Conservation (phyloP, 2,888 invertebrate species). For the Tiphia femorata region DNA sequence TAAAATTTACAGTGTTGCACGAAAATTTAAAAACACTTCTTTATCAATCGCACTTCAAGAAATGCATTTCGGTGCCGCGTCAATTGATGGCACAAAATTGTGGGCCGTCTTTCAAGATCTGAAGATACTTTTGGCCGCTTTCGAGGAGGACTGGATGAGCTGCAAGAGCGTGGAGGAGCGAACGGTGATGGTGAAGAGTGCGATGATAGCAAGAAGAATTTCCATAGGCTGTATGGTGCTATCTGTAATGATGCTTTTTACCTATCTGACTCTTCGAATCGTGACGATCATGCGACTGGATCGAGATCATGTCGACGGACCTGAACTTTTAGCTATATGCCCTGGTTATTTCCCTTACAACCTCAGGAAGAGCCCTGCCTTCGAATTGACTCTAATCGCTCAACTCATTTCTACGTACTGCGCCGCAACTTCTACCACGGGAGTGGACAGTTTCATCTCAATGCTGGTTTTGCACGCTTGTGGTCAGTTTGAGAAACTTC, state of each 20-base stretch:
- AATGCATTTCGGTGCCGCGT: too few species aligned
- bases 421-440: slow-evolving; percentile 15
- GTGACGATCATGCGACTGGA: neutral
- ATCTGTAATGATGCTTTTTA: slow-evolving; percentile 29
- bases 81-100: too few species aligned
- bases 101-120: slow-evolving; percentile 29
- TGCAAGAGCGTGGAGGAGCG: slow-evolving; percentile 7
- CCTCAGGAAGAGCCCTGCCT: slow-evolving; percentile 11
- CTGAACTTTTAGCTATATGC: slow-evolving; percentile 11
- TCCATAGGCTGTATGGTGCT: slow-evolving; percentile 29
- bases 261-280: slow-evolving; percentile 9
- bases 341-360: slow-evolving; percentile 28
- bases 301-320: neutral
- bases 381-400: slow-evolving; percentile 13
- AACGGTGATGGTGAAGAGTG: slow-evolving; percentile 19
- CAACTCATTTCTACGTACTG: slow-evolving; percentile 8
- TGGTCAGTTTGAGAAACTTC: slow-evolving; percentile 29
- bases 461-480: slow-evolving; percentile 33
- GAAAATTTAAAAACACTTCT: too few species aligned
- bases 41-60: too few species aligned
- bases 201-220: slow-evolving; percentile 11
- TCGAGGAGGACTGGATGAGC: slow-evolving; percentile 23
- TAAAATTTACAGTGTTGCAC: too few species aligned
- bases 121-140: slow-evolving; percentile 15
- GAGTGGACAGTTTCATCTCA: slow-evolving; percentile 34